Percentiles rank a stretch among this genome's conserved stretches.
Conservation (phyloP, 1,140 invertebrate species). For the Anoplophora glabripennis region DNA sequence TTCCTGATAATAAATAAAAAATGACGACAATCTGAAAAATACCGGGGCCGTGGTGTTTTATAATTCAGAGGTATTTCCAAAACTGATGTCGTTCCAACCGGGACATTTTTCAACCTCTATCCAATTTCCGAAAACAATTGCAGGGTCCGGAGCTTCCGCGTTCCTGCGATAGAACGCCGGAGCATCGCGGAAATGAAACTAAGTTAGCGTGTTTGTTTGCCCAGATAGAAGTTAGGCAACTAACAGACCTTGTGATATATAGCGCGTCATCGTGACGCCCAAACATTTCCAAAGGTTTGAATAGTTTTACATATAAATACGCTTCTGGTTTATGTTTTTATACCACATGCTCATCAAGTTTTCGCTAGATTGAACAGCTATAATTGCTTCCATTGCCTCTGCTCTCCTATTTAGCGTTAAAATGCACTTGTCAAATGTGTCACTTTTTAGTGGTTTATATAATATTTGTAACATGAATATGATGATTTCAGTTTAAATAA, state of each 20-base stretch:
- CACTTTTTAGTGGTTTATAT: too few species aligned
- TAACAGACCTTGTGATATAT: slow-evolving; percentile 22
- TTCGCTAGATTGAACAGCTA: too few species aligned
- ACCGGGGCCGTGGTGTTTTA: background rate
- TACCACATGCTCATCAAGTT: too few species aligned
- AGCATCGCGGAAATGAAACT: slow-evolving; percentile 30
- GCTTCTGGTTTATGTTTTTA: too few species aligned
- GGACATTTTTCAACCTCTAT: slow-evolving; percentile 42
- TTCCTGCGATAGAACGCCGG: slow-evolving; percentile 21
- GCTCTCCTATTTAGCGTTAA: too few species aligned
- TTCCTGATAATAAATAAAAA: too few species aligned
- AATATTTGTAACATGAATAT: too few species aligned
- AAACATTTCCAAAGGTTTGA: slow-evolving; percentile 19
- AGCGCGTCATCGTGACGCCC: slow-evolving; percentile 27
- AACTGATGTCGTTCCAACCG: slow-evolving; percentile 11
- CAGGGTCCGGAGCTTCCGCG: slow-evolving; percentile 15
- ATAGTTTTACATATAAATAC: too few species aligned
- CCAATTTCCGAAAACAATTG: slow-evolving; percentile 46
- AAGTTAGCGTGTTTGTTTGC: slow-evolving; percentile 27
- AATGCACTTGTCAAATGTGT: too few species aligned
- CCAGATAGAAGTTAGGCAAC: slow-evolving; percentile 8
- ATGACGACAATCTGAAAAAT: too few species aligned
- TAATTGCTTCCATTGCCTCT: too few species aligned
- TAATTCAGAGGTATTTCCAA: slow-evolving; percentile 5
- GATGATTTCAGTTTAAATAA: too few species aligned